Evolutionary conservation across 2,888 invertebrate species (phyloP).

Genomic region (Onchidella celtica): DNA sequence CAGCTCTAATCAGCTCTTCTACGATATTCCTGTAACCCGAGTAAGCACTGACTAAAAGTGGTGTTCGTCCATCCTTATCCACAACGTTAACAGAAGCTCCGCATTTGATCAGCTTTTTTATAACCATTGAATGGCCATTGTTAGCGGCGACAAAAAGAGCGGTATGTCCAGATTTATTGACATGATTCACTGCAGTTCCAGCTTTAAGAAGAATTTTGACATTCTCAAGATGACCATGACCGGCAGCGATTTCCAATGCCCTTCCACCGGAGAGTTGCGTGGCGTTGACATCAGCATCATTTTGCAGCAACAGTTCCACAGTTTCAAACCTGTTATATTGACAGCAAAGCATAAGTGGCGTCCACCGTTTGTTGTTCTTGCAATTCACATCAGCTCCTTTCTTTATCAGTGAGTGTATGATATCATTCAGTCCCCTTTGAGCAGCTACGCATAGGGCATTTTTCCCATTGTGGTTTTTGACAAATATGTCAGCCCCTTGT

Average conservation of each 20-base stretch:
- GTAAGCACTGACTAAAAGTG: conserved; percentile 20
- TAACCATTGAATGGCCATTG: not conserved
- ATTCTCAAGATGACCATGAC: conserved; percentile 31
- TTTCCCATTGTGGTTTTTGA: conserved; percentile 19
- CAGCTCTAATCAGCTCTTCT: conserved; percentile 2
- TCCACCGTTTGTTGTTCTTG: conserved; percentile 14
- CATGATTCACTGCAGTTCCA: conserved; percentile 13
- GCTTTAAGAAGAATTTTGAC: conserved; percentile 25
- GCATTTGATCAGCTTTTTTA: conserved; percentile 23
- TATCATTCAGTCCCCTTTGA: conserved; percentile 18
- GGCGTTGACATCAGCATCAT: conserved; percentile 27
- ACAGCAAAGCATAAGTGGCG: conserved; percentile 29
- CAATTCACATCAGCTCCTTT: conserved; percentile 19
- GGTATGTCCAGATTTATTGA: conserved; percentile 29
- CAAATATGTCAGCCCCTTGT: conserved; percentile 18
- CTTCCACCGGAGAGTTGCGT: conserved; percentile 35
- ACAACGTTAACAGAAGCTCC: conserved; percentile 3
- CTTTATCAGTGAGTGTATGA: not conserved
- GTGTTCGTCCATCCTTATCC: conserved; percentile 33
- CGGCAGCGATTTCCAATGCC: conserved; percentile 33
- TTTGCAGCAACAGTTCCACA: not conserved
- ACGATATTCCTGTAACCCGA: conserved; percentile 13
- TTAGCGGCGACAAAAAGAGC: conserved; percentile 25
- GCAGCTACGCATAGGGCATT: conserved; percentile 20
- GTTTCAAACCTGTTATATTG: conserved; percentile 26